A percentile compares a stretch with the other conserved stretches of the same genome.
phyloP scores from a whole-genome alignment of 2,888 invertebrate genomes.

The Agrochola circellaris region DNA sequence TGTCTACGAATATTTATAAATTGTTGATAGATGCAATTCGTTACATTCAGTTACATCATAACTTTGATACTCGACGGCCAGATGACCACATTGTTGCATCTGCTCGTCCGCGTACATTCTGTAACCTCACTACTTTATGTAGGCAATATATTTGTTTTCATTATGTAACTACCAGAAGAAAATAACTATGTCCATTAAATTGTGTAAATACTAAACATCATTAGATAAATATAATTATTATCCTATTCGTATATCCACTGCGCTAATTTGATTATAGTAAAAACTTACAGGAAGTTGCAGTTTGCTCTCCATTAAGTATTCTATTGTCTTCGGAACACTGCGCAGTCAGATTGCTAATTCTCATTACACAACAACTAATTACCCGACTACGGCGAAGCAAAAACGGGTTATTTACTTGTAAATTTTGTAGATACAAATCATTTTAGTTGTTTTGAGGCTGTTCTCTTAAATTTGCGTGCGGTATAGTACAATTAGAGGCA shows the following conservation, averaged over 20 bases:
- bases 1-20: conserved; percentile 5
- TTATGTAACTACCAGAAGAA: conserved; percentile 18
- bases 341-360: conserved; percentile 23
- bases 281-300: conserved; percentile 2
- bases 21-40: conserved; percentile 18
- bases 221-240: not conserved
- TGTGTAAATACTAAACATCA: not conserved
- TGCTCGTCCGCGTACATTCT: conserved; percentile 2
- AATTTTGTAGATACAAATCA: conserved; percentile 34
- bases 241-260: not conserved
- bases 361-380: conserved; percentile 34
- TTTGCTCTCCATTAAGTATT: conserved; percentile 4
- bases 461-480: conserved; percentile 45
- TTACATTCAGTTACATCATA: conserved; percentile 33
- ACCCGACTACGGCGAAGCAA: no score
- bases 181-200: not conserved
- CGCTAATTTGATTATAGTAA: not conserved
- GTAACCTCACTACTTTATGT: conserved; percentile 11
- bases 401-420: conserved; percentile 5
- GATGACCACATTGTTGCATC: conserved; percentile 11
- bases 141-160: conserved; percentile 7
- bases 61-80: not conserved
- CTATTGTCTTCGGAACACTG: conserved; percentile 38
- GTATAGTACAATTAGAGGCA: conserved; percentile 50
- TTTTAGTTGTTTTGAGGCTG: conserved; percentile 16